Conservation (phyloP, 1,140 invertebrate species). For the Cryptotermes secundus region DNA sequence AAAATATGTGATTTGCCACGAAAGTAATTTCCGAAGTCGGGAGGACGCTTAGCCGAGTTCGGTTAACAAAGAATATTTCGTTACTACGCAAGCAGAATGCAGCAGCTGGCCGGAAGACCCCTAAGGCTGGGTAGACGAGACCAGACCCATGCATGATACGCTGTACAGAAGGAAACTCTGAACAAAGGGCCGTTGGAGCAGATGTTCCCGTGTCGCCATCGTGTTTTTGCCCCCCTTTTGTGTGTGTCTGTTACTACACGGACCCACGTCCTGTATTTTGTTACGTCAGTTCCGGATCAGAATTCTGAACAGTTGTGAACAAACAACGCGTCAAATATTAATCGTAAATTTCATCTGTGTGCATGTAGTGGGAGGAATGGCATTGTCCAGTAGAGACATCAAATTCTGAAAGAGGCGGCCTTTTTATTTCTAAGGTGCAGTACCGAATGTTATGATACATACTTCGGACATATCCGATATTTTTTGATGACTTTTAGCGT, state of each 20-base stretch:
- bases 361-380: neutral
- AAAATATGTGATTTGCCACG: no score
- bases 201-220: slow-evolving; percentile 47
- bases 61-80: neutral
- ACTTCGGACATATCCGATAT: neutral
- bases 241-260: neutral
- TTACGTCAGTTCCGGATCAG: neutral
- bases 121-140: slow-evolving; percentile 28
- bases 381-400: no score
- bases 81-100: slow-evolving; percentile 10
- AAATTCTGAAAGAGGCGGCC: no score
- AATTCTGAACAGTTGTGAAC: no score
- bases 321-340: no score
- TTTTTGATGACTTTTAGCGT: slow-evolving; percentile 34
- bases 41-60: neutral
- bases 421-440: no score
- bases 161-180: slow-evolving; percentile 3
- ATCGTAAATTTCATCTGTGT: neutral
- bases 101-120: slow-evolving; percentile 42
- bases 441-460: neutral
- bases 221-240: slow-evolving; percentile 41
- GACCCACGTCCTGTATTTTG: neutral
- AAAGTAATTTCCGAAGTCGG: no score
- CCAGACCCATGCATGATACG: neutral
- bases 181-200: slow-evolving; percentile 46